phyloP scores from a whole-genome alignment of 2,888 invertebrate genomes.

The Parochlus steinenii region DNA sequence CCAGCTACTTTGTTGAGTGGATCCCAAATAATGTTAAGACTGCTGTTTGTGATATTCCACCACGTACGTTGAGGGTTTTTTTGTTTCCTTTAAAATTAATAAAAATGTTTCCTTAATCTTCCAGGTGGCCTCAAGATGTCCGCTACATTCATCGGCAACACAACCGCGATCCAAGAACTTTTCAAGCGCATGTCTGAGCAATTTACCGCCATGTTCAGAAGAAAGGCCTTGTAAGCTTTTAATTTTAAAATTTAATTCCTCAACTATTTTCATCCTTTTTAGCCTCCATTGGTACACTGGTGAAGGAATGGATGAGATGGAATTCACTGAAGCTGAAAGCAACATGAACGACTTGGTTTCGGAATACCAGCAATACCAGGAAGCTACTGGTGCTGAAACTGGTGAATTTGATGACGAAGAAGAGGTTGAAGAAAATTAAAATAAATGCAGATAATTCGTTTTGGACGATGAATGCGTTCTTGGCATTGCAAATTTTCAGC shows the following conservation, averaged over 20 bases:
- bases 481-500: too few species aligned
- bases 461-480: too few species aligned
- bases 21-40: constrained; percentile 91
- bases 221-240: too few species aligned
- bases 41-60: constrained; percentile 85
- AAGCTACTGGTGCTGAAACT: constrained; percentile 75
- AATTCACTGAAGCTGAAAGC: constrained; percentile 90
- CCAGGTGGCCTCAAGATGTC: constrained; percentile 90
- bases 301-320: constrained; percentile 96
- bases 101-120: too few species aligned
- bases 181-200: too few species aligned
- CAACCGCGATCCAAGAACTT: constrained; percentile 80
- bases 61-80: too few species aligned
- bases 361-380: constrained; percentile 89
- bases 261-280: too few species aligned
- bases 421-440: constrained; percentile 40
- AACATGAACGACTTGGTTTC: constrained; percentile 85
- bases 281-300: too few species aligned
- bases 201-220: constrained; percentile 95
- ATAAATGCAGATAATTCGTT: constrained; percentile 32
- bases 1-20: constrained; percentile 80
- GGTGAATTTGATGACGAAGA: constrained; percentile 75
- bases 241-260: too few species aligned
- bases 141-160: constrained; percentile 86
- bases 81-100: too few species aligned